Percentiles rank a stretch among this genome's conserved stretches.
These are phyloP conservation scores for Macrophya alboannulata DNA, from an alignment of 2,888 invertebrate genomes.

Conservation along the genomic window DNA sequence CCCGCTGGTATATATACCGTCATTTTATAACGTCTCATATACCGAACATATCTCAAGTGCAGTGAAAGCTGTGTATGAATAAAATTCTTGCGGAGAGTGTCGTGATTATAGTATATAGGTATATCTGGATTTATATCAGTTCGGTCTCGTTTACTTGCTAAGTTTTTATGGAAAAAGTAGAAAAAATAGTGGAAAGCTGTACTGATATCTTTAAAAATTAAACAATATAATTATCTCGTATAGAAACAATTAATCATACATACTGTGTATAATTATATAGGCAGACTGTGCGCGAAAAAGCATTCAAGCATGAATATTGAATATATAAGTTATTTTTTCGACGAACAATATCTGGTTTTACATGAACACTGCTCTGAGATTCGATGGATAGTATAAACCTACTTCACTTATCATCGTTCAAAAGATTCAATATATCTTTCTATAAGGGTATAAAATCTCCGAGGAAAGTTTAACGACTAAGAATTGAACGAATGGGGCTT, in stretches of 20 bases:
- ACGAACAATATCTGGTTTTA: neutral
- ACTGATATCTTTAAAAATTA: neutral
- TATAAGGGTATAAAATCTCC: too few species aligned
- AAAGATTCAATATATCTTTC: neutral
- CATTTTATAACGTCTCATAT: neutral
- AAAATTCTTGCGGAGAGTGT: neutral
- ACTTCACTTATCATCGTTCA: neutral
- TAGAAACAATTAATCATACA: neutral
- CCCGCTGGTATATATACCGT: neutral
- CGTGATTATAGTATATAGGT: too few species aligned
- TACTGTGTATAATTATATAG: neutral
- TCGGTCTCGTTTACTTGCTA: neutral
- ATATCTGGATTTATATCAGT: neutral
- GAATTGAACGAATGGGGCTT: neutral
- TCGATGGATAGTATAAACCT: neutral
- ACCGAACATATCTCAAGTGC: neutral
- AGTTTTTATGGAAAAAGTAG: neutral
- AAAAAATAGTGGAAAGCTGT: slow-evolving; percentile 3
- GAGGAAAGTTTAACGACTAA: neutral
- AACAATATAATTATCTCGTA: neutral
- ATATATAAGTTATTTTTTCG: neutral
- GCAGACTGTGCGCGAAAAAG: too few species aligned
- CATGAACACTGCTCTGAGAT: neutral
- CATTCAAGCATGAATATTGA: too few species aligned
- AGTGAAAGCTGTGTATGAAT: neutral